Evolutionary conservation across 1,140 invertebrate genomes (phyloP).

Genomic region (Drosophila nikananu): DNA sequence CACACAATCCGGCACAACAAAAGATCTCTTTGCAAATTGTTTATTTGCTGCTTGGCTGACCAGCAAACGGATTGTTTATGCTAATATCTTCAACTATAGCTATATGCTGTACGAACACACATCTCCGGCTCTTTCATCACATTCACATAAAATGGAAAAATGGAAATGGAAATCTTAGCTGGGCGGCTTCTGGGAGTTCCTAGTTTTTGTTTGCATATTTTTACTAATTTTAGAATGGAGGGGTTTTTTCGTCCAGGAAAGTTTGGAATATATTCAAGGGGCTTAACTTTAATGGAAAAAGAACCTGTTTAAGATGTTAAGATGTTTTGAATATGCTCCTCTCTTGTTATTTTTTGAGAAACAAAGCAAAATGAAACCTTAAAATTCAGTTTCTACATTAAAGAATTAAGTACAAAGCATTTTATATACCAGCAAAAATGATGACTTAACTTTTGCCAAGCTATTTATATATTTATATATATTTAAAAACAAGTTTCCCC

Average conservation of each 20-base stretch:
- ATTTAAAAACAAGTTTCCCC: background rate
- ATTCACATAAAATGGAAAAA: conserved; percentile 26
- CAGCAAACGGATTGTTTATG: conserved; percentile 57
- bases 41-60: conserved; percentile 53
- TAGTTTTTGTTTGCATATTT: background rate
- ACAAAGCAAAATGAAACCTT: background rate
- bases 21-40: conserved; percentile 58
- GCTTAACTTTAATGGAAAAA: background rate
- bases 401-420: background rate
- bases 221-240: conserved; percentile 2
- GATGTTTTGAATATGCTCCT: background rate
- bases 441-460: background rate
- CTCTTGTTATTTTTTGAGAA: background rate
- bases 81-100: conserved; percentile 31
- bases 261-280: background rate
- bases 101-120: conserved; percentile 3
- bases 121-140: conserved; percentile 32
- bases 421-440: background rate
- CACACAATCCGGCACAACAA: conserved; percentile 40
- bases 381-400: background rate
- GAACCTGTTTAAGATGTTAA: background rate
- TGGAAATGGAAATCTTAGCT: conserved; percentile 22
- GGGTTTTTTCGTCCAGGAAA: background rate
- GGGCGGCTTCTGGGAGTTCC: conserved; percentile 12
- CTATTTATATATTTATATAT: background rate